Base-by-base conservation (phyloP, 2,797 vertebrate species). In the Lemur catta region DNA sequence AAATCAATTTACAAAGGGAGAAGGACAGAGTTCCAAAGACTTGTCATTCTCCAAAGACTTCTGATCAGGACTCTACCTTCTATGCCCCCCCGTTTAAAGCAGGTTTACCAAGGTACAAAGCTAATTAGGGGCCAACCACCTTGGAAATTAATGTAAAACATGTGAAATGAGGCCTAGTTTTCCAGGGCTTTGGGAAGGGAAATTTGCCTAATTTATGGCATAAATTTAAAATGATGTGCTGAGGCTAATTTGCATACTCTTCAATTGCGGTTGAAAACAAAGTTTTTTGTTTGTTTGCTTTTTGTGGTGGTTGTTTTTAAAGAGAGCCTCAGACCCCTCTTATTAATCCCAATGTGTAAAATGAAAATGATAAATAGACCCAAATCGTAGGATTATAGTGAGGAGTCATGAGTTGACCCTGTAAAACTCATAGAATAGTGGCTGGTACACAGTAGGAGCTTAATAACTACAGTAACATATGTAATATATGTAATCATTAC, bases 191-290 rank as follows among this genome's bases (percentile, higher is more conserved):
- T 43, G 1, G 89, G 80, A 97, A 93, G 67, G 84, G 55, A 96
- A 93, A 97, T 97, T 97, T 96, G 96, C 96, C 76, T 97, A 97
- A 97, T 97, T 97, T 97, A 97, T 97, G 97, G 93, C 96, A 97
- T 97, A 96, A 97, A 97, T 96, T 95, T 96, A 94, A 97, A 94
- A 96, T 76, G 79, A 93, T 94, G 48, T 65, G 35, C 72, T 13
- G 41, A 76, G 38, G 52, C n/a, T 80, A 65, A 94, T 97, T 96
- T 97, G 76, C 93, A 96, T 96, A 59, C 28, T 38, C 79, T 96
- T 96, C 67, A 38, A 1, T 65, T 71, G 41, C 50, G 43, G 55
- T 93, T 93, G 89, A 86, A 94, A 87, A 80, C 94, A 81, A 88
- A 93, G 63, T 30, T 55, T 84, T 57, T 43, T 26, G 8, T 20